Evolutionary conservation across 2,888 invertebrate genomes (phyloP).

Genomic region (Nomada fabriciana): DNA sequence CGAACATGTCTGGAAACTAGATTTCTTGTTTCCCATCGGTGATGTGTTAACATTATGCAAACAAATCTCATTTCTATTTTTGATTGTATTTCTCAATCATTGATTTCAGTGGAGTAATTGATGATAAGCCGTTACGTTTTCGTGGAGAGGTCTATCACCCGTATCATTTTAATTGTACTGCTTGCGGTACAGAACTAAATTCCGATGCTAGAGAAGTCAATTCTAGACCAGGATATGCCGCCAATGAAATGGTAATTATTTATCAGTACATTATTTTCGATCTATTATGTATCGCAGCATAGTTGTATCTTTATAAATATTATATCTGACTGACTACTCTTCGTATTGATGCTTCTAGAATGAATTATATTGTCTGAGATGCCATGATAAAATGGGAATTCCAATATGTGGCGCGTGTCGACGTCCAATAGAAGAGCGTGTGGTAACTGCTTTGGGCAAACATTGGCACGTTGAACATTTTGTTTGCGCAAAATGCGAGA

Average conservation of each 20-base stretch:
- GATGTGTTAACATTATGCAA: neutral
- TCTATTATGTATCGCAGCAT: neutral
- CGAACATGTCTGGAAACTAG: too few relatives aligned
- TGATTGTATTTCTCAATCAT: conserved; percentile 30
- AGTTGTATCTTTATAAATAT: neutral
- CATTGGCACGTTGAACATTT: conserved; percentile 99
- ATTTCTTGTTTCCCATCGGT: too few relatives aligned
- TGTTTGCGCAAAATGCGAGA: conserved; percentile 99
- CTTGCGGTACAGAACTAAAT: conserved; percentile 96
- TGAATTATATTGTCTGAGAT: conserved; percentile 98
- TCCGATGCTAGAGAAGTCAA: conserved; percentile 98
- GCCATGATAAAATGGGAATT: conserved; percentile 99
- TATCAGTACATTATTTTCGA: neutral
- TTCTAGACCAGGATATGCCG: conserved; percentile 94
- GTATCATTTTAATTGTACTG: conserved; percentile 99
- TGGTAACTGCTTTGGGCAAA: conserved; percentile 98
- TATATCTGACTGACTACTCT: neutral
- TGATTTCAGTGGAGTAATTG: conserved; percentile 91
- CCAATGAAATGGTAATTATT: conserved; percentile 91
- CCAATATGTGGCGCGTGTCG: conserved; percentile 99
- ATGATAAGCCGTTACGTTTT: conserved; percentile 95
- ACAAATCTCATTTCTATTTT: conserved; percentile 15
- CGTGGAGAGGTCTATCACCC: conserved; percentile 99
- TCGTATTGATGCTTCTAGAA: conserved; percentile 86
- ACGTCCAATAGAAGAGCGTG: conserved; percentile 98